Evolutionary conservation across 2,888 invertebrate genomes (phyloP).

Genomic region (Drosophila villosipedis): DNA sequence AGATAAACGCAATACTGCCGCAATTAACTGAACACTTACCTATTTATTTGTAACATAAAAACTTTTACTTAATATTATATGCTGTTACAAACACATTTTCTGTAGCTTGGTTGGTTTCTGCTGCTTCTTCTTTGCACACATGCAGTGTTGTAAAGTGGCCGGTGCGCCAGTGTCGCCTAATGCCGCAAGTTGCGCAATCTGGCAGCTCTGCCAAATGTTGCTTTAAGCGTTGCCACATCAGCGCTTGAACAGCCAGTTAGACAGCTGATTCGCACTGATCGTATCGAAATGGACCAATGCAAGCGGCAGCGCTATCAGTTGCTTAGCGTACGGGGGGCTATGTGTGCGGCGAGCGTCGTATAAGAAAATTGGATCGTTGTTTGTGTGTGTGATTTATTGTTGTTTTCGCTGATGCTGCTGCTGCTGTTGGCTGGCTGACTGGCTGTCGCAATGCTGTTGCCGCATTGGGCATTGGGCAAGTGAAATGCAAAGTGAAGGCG

Average conservation of each 20-base stretch:
- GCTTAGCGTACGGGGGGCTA: constrained; percentile 27
- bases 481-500: constrained; percentile 60
- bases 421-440: background rate
- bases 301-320: constrained; percentile 31
- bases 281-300: constrained; percentile 56
- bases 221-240: constrained; percentile 18
- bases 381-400: constrained; percentile 25
- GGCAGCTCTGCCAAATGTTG: constrained; percentile 9
- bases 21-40: constrained; percentile 21
- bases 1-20: background rate
- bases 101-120: constrained; percentile 3
- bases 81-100: constrained; percentile 18
- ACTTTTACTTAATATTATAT: background rate
- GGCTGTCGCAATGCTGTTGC: constrained; percentile 30
- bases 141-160: constrained; percentile 9
- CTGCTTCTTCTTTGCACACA: constrained; percentile 13
- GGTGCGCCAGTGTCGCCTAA: background rate
- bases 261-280: constrained; percentile 57
- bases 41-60: background rate
- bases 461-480: constrained; percentile 46
- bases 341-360: constrained; percentile 30
- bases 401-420: constrained; percentile 3
- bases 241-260: background rate
- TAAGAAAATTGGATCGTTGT: constrained; percentile 38
- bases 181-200: background rate